phyloP scores from a whole-genome alignment of 2,797 vertebrate species.

The Erethizon dorsatum region DNA sequence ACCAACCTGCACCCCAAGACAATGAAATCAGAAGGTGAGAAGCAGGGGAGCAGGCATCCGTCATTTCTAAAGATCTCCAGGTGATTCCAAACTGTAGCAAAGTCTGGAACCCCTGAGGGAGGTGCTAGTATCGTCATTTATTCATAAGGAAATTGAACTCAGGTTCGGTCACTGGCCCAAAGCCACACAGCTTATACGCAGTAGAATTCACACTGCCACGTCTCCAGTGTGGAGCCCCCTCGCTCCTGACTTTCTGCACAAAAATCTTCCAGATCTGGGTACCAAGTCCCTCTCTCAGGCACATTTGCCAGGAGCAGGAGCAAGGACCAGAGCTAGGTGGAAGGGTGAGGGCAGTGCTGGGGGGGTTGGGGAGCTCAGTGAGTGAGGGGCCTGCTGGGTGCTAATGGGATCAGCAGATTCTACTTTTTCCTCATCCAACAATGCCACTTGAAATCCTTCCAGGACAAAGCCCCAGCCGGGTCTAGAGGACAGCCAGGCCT shows the following conservation, averaged over 20 bases:
- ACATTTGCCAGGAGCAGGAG: background rate
- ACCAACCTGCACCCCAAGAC: background rate
- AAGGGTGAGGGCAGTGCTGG: no score
- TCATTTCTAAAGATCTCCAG: background rate
- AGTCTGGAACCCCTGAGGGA: background rate
- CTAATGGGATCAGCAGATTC: background rate
- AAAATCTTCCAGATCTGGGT: background rate
- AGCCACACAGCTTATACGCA: background rate
- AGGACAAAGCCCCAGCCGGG: background rate
- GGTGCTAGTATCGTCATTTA: background rate
- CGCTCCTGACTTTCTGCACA: background rate
- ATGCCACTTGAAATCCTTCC: background rate
- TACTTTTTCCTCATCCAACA: background rate
- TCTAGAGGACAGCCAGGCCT: background rate
- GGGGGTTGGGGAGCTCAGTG: accelerated
- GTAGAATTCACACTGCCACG: background rate
- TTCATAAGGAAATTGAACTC: background rate
- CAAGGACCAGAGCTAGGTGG: background rate
- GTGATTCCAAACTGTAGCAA: constrained; percentile 16
- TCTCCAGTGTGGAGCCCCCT: background rate
- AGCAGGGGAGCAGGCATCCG: background rate
- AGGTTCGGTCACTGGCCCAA: background rate
- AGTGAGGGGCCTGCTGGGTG: no score
- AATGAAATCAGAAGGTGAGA: background rate
- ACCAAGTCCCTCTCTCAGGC: background rate